These are phyloP conservation scores for Pinna nobilis DNA, from an alignment of 1,140 invertebrate species.

Conservation along the genomic window DNA sequence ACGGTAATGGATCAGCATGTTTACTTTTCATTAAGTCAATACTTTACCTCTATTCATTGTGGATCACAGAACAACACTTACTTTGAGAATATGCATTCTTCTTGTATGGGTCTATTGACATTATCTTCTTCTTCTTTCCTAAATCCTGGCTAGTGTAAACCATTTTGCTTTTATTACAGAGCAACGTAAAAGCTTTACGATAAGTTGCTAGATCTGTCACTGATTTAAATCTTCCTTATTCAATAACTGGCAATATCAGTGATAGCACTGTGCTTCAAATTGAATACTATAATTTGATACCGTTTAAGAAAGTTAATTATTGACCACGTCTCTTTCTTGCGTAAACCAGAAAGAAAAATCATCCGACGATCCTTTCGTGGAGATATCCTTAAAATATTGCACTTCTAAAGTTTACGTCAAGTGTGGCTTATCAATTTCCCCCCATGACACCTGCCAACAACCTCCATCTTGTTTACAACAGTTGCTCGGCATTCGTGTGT, in stretches of 20 bases:
- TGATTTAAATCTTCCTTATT: neutral
- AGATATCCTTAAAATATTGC: neutral
- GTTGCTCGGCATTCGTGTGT: conserved; percentile 49
- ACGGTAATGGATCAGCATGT: too few relatives aligned
- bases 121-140: conserved; percentile 43
- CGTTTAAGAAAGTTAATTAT: too few relatives aligned
- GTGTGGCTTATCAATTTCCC: neutral
- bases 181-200: neutral
- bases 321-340: too few relatives aligned
- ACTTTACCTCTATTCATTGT: too few relatives aligned
- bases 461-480: conserved; percentile 58
- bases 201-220: neutral
- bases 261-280: too few relatives aligned
- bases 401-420: too few relatives aligned
- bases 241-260: neutral
- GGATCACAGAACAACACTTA: conserved; percentile 47
- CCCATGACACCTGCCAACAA: conserved; percentile 38
- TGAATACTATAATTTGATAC: too few relatives aligned
- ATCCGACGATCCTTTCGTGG: neutral
- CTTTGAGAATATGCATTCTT: conserved; percentile 64
- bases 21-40: too few relatives aligned
- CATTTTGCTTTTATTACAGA: neutral
- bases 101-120: conserved; percentile 62
- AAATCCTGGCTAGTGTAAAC: neutral
- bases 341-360: neutral